Conservation (phyloP, 2,113 vertebrate species). For the Coreoperca whiteheadi region DNA sequence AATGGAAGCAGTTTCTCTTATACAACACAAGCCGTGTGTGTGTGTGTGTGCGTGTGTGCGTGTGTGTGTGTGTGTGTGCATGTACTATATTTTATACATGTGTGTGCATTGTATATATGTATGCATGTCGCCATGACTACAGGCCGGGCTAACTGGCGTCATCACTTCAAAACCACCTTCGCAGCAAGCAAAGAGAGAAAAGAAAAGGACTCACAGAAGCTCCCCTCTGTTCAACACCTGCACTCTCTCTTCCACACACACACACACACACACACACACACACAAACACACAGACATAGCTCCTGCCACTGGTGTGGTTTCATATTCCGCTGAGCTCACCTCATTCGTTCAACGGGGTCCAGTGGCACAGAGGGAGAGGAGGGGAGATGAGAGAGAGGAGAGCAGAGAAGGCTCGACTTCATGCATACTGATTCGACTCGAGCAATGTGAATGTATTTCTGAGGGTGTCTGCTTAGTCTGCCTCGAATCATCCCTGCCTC, state of each 20-base stretch:
- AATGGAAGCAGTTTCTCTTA: constrained; percentile 54
- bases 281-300: constrained; percentile 37
- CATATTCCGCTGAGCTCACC: constrained; percentile 71
- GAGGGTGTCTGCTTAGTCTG: constrained; percentile 50
- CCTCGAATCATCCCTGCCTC: constrained; percentile 42
- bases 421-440: constrained; percentile 66
- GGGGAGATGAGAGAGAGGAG: constrained; percentile 32
- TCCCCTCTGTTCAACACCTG: constrained; percentile 59
- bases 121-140: constrained; percentile 74
- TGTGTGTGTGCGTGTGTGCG: constrained; percentile 19
- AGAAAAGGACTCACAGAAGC: constrained; percentile 63
- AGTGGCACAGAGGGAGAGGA: constrained; percentile 48
- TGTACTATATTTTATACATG: constrained; percentile 24
- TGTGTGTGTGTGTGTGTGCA: constrained; percentile 31
- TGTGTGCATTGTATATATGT: constrained; percentile 69
- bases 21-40: constrained; percentile 13
- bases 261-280: constrained; percentile 48
- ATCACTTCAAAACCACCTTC: constrained; percentile 81
- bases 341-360: constrained; percentile 65
- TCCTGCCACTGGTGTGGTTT: constrained; percentile 59
- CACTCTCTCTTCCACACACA: constrained; percentile 23
- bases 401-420: constrained; percentile 48
- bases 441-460: constrained; percentile 57
- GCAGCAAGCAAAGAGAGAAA: constrained; percentile 69
- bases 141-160: constrained; percentile 63